Percentiles rank a stretch among this genome's conserved stretches.
Evolutionary conservation across 1,140 invertebrate genomes (phyloP).

Genomic region (Leptinotarsa defecta): DNA sequence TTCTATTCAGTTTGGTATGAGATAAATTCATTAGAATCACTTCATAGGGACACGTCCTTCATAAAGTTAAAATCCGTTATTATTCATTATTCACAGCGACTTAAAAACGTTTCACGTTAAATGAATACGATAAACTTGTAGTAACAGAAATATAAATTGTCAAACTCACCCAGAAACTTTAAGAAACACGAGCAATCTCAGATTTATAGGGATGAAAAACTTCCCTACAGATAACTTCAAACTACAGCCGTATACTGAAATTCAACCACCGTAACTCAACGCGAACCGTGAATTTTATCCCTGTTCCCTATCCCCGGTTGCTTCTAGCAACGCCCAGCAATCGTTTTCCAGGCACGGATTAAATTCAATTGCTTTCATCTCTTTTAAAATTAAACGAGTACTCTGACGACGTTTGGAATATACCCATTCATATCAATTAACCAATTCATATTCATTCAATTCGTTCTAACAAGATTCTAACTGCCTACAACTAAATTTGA

Average conservation of each 20-base stretch:
- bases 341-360: constrained; percentile 33
- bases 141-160: neutral
- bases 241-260: constrained; percentile 33
- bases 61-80: too few species aligned
- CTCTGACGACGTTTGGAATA: neutral
- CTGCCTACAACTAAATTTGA: neutral
- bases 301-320: constrained; percentile 32
- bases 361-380: constrained; percentile 11
- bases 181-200: neutral
- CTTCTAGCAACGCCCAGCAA: constrained; percentile 41
- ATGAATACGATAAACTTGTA: too few species aligned
- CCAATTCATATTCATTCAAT: neutral
- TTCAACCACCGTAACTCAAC: constrained; percentile 29
- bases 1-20: too few species aligned
- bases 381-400: neutral
- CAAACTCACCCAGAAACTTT: constrained; percentile 1
- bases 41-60: too few species aligned
- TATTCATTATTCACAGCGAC: too few species aligned
- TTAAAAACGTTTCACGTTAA: too few species aligned
- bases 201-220: neutral
- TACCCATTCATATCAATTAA: neutral
- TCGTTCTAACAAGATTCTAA: neutral
- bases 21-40: too few species aligned
- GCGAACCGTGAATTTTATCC: constrained; percentile 23
- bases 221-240: constrained; percentile 10